Conservation (phyloP, 2,113 vertebrate genomes). For the Microtus ochrogaster region DNA sequence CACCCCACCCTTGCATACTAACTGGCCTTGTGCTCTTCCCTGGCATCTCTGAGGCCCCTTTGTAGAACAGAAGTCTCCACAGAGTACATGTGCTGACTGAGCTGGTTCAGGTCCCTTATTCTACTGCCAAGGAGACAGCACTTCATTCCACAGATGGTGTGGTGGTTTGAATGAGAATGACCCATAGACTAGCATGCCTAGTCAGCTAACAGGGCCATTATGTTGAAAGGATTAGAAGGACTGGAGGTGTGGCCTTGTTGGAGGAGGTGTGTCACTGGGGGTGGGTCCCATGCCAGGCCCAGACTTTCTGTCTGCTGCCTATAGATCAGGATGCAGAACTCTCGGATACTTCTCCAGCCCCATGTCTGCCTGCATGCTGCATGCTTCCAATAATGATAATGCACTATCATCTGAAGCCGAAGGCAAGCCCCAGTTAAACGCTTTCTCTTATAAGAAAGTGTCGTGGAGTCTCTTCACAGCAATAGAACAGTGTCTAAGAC, state of each 20-base stretch:
- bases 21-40: not conserved
- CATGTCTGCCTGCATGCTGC: not conserved
- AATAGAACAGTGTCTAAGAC: not conserved
- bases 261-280: not conserved
- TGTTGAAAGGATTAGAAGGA: not conserved
- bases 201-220: not conserved
- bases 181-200: not conserved
- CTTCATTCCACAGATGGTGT: not conserved
- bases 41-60: not conserved
- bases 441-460: not conserved
- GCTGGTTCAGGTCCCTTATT: not conserved
- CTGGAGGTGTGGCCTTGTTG: not conserved
- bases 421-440: not conserved
- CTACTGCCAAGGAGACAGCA: not conserved
- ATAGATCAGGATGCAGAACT: not conserved
- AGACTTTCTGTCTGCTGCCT: not conserved
- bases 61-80: not conserved
- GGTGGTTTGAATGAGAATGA: not conserved
- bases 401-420: not conserved
- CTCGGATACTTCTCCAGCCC: not conserved
- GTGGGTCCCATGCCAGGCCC: not conserved
- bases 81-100: not conserved
- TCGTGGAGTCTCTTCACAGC: not conserved
- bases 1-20: fast-evolving
- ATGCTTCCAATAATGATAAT: not conserved